These are phyloP conservation scores for Calonectris borealis DNA, from an alignment of 2,113 vertebrate species.

Conservation along the genomic window DNA sequence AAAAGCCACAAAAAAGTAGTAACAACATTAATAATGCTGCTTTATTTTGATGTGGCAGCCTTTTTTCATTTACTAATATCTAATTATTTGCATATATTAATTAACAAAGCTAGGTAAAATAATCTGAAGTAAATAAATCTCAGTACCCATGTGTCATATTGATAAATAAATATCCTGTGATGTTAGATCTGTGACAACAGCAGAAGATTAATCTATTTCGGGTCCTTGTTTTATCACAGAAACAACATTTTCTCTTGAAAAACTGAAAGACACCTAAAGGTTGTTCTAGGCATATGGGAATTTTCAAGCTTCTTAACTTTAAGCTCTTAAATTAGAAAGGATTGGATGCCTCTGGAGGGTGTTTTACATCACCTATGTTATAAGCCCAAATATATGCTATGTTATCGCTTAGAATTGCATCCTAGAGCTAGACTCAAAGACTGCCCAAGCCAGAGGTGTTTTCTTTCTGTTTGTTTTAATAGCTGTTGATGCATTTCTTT, in stretches of 20 bases:
- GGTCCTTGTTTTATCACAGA: neutral
- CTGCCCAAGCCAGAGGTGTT: neutral
- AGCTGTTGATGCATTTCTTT: neutral
- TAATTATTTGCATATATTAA: neutral
- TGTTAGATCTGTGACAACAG: neutral
- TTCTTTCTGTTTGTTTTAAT: neutral
- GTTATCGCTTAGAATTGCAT: accelerated
- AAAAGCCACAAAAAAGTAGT: neutral
- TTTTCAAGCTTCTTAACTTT: neutral
- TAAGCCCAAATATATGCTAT: neutral
- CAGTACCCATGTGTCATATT: neutral
- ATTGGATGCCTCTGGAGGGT: neutral
- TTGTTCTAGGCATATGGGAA: neutral
- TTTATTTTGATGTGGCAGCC: neutral
- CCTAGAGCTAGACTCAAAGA: neutral
- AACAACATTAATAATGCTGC: neutral
- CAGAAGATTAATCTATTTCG: neutral
- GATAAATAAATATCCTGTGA: neutral
- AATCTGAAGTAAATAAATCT: neutral
- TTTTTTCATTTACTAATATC: neutral
- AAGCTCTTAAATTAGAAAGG: neutral
- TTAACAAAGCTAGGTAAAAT: neutral
- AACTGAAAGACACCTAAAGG: neutral
- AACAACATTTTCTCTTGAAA: neutral
- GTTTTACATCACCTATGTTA: neutral